phyloP scores from a whole-genome alignment of 2,113 vertebrate species.

The Brachypodius melanocephalos region DNA sequence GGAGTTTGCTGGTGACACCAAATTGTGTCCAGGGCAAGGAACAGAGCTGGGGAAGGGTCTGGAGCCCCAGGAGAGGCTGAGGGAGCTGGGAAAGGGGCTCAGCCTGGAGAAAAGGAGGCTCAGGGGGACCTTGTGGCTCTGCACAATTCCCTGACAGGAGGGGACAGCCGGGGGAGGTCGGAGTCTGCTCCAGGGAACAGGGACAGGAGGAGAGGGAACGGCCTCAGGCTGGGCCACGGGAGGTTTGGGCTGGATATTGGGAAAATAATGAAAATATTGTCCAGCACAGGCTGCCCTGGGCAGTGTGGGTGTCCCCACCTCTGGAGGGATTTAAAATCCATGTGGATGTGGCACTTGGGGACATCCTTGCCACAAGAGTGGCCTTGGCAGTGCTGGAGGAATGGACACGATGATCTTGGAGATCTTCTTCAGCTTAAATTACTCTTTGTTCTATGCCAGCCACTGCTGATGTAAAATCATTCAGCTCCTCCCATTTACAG shows the following conservation, averaged over 20 bases:
- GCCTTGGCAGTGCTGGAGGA: neutral
- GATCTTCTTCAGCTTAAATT: neutral
- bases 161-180: neutral
- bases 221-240: neutral
- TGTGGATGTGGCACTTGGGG: neutral
- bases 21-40: neutral
- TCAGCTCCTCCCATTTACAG: neutral
- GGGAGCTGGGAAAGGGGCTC: neutral
- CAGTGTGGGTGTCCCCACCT: too few species aligned
- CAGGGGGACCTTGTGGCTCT: neutral
- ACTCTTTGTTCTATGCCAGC: neutral
- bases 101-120: neutral
- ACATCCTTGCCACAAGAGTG: neutral
- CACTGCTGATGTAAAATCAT: neutral
- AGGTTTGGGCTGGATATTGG: accelerated
- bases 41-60: accelerated
- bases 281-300: neutral
- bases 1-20: neutral
- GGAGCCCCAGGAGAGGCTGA: neutral
- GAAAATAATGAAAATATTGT: neutral
- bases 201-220: neutral
- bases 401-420: neutral
- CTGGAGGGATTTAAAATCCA: neutral
- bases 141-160: neutral
- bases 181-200: neutral